Evolutionary conservation across 2,888 invertebrate species (phyloP).

Genomic region (Ichneumoninae sp.): DNA sequence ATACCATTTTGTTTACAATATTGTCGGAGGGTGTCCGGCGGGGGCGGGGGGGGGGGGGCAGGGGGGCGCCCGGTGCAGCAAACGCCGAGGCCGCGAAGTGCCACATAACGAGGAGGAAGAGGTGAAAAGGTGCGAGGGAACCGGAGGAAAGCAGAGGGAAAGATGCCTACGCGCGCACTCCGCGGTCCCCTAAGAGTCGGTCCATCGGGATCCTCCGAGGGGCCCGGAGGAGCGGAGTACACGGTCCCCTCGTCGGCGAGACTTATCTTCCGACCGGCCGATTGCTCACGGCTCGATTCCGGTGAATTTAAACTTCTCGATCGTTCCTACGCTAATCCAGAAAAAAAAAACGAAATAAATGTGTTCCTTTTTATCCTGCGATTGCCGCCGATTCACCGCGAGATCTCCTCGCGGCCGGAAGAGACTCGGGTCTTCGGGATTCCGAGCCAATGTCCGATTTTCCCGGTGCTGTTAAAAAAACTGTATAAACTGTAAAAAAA

Average conservation of each 20-base stretch:
- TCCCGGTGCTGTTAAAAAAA: no score
- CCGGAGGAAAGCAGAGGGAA: conserved; percentile 58
- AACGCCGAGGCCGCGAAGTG: conserved; percentile 58
- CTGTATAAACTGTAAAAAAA: no score
- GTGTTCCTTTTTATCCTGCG: neutral
- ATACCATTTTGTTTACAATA: conserved; percentile 84
- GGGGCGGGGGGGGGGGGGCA: conserved; percentile 38
- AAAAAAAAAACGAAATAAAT: conserved; percentile 3
- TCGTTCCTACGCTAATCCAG: conserved; percentile 45
- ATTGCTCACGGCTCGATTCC: conserved; percentile 44
- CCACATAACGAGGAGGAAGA: conserved; percentile 68
- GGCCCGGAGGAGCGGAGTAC: conserved; percentile 72
- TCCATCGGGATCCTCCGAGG: conserved; percentile 57
- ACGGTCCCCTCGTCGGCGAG: conserved; percentile 73
- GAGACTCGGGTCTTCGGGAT: no score
- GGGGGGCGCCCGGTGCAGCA: conserved; percentile 68
- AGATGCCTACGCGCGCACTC: conserved; percentile 66
- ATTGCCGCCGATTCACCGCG: neutral
- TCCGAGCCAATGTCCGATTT: no score
- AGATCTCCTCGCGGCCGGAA: neutral
- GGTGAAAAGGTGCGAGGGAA: conserved; percentile 62
- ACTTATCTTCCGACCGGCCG: conserved; percentile 74
- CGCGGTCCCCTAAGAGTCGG: conserved; percentile 66
- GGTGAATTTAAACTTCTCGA: conserved; percentile 56
- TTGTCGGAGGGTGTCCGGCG: conserved; percentile 78